phyloP scores from a whole-genome alignment of 2,888 invertebrate species.

The Megalurothrips usitatus region DNA sequence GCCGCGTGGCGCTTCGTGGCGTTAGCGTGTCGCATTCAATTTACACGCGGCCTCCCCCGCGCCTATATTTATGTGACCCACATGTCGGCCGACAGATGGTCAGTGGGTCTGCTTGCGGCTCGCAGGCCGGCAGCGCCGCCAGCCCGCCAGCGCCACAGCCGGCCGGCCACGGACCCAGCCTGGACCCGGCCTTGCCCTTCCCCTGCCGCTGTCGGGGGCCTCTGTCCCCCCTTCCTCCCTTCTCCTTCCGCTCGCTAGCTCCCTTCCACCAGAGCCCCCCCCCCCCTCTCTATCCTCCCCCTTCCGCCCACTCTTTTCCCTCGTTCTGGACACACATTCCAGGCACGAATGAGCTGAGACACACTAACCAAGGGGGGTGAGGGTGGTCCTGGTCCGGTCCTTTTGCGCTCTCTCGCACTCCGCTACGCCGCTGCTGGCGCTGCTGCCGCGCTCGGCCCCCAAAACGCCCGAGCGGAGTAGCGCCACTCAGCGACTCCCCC shows the following conservation, averaged over 20 bases:
- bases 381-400: no score
- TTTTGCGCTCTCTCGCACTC: no score
- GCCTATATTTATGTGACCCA: not conserved
- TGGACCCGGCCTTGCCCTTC: not conserved
- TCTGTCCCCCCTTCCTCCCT: not conserved
- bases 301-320: not conserved
- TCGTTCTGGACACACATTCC: not conserved
- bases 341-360: conserved; percentile 11
- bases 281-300: not conserved
- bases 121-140: no score
- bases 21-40: conserved; percentile 6
- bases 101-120: no score
- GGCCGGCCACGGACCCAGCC: not conserved
- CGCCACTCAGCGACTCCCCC: no score
- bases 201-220: not conserved
- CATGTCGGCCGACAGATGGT: conserved; percentile 4
- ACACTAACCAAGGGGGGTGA: not conserved
- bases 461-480: no score
- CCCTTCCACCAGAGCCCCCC: not conserved
- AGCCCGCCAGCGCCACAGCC: not conserved
- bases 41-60: not conserved
- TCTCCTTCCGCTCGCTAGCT: not conserved
- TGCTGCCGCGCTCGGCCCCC: no score
- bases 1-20: not conserved
- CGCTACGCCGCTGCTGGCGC: no score